Base-by-base conservation (phyloP, 1,140 invertebrate species). In the Pogonognathellus flavescens region DNA sequence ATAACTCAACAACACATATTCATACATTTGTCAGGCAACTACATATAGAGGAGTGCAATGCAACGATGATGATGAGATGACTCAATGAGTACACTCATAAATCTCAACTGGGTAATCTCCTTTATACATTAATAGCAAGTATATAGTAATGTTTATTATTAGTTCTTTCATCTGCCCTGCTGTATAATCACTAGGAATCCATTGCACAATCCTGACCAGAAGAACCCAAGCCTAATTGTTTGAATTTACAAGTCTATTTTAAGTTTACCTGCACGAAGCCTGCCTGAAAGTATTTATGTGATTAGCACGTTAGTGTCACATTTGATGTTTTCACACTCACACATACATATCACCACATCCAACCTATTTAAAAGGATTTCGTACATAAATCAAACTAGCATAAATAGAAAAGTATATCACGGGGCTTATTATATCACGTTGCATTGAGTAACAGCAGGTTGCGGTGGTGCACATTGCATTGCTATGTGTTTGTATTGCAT, bases 281-380 rank as follows among this genome's bases (percentile, higher is more conserved):
- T 76, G n/a, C 41, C 49, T 49, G 16, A 13, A 76, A 31, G 14
- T 76, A 25, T 76, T 18, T 13, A 16, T 18, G 41, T 41, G 70
- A 76, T 76, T 76, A 76, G 70, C 70, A 76, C 70, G 25, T 49
- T 16, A 50, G 70, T 76, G 70, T 76, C 31, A 76, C n/a, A 76
- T 31, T 18, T 31, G 70, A 76, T 41, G 70, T 31, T 41, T 50
- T 41, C 31, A 41, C 31, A 41, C 31, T 41, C 31, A 41, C 31
- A 41, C 31, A 41, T 6, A 41, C 31, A 41, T 6, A 41, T 41
- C 31, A 41, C 31, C 31, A 41, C 31, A 41, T 6, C 31, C 31
- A 41, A 41, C 31, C 31, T 41, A 41, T 41, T 41, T 41, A 41
- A 41, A 41, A 41, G 31, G 2, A 41, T 41, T 41, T 41, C 31